These are phyloP conservation scores for Gadus macrocephalus DNA, from an alignment of 2,113 vertebrate genomes.

Conservation along the genomic window DNA sequence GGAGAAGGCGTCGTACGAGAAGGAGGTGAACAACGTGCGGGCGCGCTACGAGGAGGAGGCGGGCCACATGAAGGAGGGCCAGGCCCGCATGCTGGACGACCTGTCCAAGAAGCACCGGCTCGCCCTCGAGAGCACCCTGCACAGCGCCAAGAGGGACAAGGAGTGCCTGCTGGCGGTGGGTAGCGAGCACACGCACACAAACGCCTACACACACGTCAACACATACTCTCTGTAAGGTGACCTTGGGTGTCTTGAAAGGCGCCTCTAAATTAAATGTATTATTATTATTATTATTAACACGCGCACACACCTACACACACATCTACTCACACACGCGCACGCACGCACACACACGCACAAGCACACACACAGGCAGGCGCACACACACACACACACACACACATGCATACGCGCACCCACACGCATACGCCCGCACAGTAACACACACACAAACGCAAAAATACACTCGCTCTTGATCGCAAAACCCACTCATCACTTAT, in stretches of 20 bases:
- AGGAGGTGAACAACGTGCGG: conserved; percentile 80
- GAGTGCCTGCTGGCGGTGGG: conserved; percentile 85
- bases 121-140: conserved; percentile 82
- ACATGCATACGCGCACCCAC: no score
- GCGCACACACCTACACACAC: background rate
- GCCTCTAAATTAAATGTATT: no score
- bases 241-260: no score
- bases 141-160: conserved; percentile 81
- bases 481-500: no score
- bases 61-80: conserved; percentile 83
- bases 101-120: conserved; percentile 86
- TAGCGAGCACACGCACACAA: conserved; percentile 16
- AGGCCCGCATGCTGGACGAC: conserved; percentile 89
- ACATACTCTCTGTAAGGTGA: no score
- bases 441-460: no score
- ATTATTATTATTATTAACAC: no score
- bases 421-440: no score
- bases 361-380: no score
- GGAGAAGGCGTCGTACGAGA: conserved; percentile 87
- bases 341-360: no score
- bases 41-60: conserved; percentile 84
- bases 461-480: no score
- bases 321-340: background rate
- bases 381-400: no score
- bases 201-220: background rate